Percentiles rank a stretch among this genome's conserved stretches.
These are phyloP conservation scores for Cyprinodon variegatus DNA, from an alignment of 2,113 vertebrate genomes.

Conservation along the genomic window DNA sequence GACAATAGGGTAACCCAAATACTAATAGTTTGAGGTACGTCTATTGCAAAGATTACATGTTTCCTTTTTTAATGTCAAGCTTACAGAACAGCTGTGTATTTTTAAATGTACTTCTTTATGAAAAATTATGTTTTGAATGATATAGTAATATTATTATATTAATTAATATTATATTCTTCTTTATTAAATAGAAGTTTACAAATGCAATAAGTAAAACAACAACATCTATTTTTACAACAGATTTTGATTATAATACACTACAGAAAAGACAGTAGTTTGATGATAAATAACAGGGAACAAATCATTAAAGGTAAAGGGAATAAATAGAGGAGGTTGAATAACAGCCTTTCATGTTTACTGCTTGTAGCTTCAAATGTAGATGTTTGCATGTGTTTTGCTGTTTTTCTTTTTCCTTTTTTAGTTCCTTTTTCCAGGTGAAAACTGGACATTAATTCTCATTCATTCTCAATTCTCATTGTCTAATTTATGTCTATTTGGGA, in stretches of 20 bases:
- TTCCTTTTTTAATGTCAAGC: too few relatives aligned
- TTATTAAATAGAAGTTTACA: too few relatives aligned
- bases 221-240: neutral
- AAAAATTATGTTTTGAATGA: too few relatives aligned
- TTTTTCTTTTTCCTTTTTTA: neutral
- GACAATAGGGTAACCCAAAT: neutral
- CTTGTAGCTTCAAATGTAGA: neutral
- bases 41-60: too few relatives aligned
- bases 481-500: slow-evolving; percentile 3
- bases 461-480: neutral
- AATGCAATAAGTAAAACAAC: too few relatives aligned
- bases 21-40: slow-evolving; percentile 1
- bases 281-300: neutral
- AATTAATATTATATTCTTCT: too few relatives aligned
- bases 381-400: neutral
- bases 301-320: neutral
- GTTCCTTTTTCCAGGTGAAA: neutral
- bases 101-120: too few relatives aligned
- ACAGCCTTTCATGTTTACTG: neutral
- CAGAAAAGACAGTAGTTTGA: neutral
- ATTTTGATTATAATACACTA: neutral
- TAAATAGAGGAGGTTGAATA: neutral
- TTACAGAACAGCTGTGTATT: too few relatives aligned
- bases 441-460: neutral
- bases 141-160: too few relatives aligned